Evolutionary conservation across 2,113 vertebrate species (phyloP).

Genomic region (Chaetura pelagica): DNA sequence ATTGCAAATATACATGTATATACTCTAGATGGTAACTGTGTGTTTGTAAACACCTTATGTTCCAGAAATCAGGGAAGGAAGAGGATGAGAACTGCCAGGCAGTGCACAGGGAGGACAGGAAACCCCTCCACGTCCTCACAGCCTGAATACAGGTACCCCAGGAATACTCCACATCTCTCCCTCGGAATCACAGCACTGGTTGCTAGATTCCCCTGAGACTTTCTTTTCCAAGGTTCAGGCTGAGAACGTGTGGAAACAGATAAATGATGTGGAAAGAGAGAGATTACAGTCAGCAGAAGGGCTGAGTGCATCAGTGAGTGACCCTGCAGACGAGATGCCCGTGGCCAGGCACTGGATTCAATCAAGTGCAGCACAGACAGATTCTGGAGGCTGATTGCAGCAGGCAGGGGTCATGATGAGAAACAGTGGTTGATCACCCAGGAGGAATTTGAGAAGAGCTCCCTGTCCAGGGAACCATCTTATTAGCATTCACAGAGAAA

Average conservation of each 20-base stretch:
- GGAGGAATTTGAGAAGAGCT: background rate
- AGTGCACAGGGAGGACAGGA: background rate
- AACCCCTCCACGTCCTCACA: background rate
- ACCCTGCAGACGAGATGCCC: background rate
- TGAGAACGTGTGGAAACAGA: background rate
- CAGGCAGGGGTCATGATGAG: conserved; percentile 11
- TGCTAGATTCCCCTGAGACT: background rate
- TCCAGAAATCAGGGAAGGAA: background rate
- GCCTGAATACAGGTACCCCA: background rate
- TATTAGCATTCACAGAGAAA: background rate
- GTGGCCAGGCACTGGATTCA: background rate
- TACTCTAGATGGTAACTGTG: background rate
- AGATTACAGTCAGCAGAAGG: background rate
- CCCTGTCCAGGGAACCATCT: background rate
- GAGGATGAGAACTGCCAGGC: background rate
- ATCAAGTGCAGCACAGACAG: background rate
- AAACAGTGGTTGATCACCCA: background rate
- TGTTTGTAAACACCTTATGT: background rate
- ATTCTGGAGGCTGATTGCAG: conserved; percentile 36
- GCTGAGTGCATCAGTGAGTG: background rate
- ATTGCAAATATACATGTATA: background rate
- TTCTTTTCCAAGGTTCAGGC: background rate
- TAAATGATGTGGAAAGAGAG: background rate
- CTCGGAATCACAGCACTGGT: background rate
- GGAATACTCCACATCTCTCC: background rate